Conservation (phyloP, 2,888 invertebrate genomes). For the Tiliacea citrago region DNA sequence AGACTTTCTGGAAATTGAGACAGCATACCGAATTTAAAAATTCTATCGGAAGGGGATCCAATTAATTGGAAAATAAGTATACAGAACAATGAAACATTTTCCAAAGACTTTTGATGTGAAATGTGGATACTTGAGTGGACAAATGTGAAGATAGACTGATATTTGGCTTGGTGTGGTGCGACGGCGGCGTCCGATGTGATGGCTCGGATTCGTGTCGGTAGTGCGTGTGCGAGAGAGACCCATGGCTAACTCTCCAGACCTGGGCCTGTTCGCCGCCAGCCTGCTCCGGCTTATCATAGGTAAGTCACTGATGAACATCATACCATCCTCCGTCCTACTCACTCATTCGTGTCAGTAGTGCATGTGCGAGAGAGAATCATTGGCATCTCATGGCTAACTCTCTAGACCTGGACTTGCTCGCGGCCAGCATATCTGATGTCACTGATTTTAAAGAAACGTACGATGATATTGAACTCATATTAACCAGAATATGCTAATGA, state of each 20-base stretch:
- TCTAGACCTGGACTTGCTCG: background rate
- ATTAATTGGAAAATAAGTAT: background rate
- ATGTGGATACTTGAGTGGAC: constrained; percentile 23
- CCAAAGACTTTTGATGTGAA: constrained; percentile 17
- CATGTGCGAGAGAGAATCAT: constrained; percentile 79
- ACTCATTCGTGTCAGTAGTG: constrained; percentile 74
- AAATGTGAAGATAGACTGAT: constrained; percentile 34
- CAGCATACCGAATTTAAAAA: background rate
- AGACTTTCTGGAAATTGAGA: background rate
- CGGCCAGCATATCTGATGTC: background rate
- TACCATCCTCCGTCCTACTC: background rate
- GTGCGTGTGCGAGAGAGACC: constrained; percentile 82
- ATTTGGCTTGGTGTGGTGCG: constrained; percentile 56
- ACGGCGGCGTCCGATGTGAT: constrained; percentile 78
- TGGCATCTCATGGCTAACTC: background rate
- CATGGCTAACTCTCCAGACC: constrained; percentile 91
- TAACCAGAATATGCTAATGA: too few species aligned
- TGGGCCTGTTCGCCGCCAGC: constrained; percentile 91
- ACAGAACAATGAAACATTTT: constrained; percentile 30
- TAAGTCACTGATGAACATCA: constrained; percentile 79
- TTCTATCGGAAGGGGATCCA: background rate
- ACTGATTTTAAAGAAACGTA: too few species aligned
- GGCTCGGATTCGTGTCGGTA: constrained; percentile 79
- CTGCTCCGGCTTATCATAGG: constrained; percentile 92
- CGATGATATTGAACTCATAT: too few species aligned